Conservation (phyloP, 2,888 invertebrate species). For the Pantelozetes paolii region DNA sequence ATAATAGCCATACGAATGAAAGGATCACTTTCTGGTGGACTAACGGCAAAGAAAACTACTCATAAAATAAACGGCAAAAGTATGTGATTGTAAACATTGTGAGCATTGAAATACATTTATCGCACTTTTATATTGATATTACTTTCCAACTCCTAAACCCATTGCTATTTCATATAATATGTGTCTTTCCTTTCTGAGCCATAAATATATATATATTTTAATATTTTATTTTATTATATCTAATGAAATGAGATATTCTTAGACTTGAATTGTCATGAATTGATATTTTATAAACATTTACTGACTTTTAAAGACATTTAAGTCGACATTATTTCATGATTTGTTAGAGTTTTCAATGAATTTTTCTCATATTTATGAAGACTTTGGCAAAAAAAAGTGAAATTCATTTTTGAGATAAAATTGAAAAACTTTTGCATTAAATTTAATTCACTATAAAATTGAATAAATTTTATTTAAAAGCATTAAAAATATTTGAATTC, state of each 20-base stretch:
- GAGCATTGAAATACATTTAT: slow-evolving; percentile 27
- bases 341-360: slow-evolving; percentile 1
- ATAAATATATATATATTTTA: too few relatives aligned
- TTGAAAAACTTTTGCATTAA: too few relatives aligned
- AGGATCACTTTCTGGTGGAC: background rate
- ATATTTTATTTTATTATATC: too few relatives aligned
- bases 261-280: too few relatives aligned
- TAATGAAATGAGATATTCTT: too few relatives aligned
- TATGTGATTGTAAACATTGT: slow-evolving; percentile 25
- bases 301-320: background rate
- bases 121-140: slow-evolving; percentile 33
- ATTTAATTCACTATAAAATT: too few relatives aligned
- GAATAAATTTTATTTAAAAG: too few relatives aligned
- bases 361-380: too few relatives aligned
- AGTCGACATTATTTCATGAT: background rate
- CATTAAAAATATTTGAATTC: too few relatives aligned
- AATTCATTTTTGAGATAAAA: too few relatives aligned
- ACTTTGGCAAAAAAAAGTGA: too few relatives aligned
- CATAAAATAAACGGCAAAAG: slow-evolving; percentile 21
- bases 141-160: background rate
- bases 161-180: background rate
- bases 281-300: background rate
- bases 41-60: slow-evolving; percentile 3
- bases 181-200: too few relatives aligned
- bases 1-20: background rate